Conservation (phyloP, 92 coral and sea anemone species). For the Pocillopora grandis region DNA sequence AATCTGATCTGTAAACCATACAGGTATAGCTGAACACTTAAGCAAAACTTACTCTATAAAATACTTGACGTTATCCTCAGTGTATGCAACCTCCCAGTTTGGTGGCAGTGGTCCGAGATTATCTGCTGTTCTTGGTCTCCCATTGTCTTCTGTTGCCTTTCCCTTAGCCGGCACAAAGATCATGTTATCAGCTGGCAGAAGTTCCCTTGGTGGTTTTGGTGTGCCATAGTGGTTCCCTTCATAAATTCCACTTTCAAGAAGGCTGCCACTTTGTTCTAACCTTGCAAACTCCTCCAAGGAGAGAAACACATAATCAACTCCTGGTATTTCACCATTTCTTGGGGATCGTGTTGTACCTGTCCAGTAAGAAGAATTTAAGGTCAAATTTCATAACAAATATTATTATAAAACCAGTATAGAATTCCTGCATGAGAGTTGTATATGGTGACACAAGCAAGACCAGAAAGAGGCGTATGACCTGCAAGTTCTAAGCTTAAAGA, state of each 20-base stretch:
- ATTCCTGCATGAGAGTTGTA: no score
- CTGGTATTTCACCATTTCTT: conserved; percentile 90
- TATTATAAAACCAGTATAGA: no score
- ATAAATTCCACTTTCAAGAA: conserved; percentile 89
- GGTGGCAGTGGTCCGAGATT: conserved; percentile 82
- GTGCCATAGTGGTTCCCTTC: conserved; percentile 97
- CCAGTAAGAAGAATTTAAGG: background rate
- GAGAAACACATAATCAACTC: conserved; percentile 89
- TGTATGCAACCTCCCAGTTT: conserved; percentile 95
- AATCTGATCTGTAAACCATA: background rate
- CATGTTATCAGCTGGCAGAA: conserved; percentile 28
- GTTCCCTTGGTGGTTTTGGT: conserved; percentile 89
- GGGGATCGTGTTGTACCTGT: conserved; percentile 94
- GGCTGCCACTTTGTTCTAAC: conserved; percentile 79
- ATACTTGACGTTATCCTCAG: conserved; percentile 90
- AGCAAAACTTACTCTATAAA: conserved; percentile 78
- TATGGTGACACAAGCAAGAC: no score
- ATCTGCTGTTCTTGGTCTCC: conserved; percentile 44
- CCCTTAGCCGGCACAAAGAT: conserved; percentile 33
- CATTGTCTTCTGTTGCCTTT: background rate
- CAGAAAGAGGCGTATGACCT: no score
- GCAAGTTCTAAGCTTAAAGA: no score
- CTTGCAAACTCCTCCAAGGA: conserved; percentile 72
- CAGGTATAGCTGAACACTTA: background rate
- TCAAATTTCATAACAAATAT: background rate